Conservation (phyloP, 2,797 vertebrate genomes). For the Ciconia nigra region DNA sequence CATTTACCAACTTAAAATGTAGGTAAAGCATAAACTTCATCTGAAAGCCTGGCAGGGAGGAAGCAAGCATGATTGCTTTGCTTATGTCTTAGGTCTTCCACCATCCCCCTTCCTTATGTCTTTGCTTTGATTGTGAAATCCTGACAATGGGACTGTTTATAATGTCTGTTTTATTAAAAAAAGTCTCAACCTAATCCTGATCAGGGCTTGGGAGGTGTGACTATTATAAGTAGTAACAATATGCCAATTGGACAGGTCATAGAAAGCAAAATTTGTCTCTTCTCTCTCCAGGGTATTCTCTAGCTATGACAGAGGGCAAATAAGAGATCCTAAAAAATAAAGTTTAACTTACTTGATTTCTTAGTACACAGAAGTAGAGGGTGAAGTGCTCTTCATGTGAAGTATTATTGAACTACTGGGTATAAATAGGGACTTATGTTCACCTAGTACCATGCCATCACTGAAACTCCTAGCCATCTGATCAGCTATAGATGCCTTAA, state of each 20-base stretch:
- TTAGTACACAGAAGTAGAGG: not conserved
- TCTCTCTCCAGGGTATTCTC: not conserved
- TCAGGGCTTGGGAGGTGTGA: not conserved
- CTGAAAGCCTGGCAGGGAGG: not conserved
- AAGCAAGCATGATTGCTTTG: not conserved
- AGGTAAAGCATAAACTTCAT: not conserved
- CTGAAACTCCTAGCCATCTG: not conserved
- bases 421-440: slow-evolving; percentile 23
- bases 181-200: not conserved
- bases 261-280: not conserved
- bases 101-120: not conserved
- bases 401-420: slow-evolving; percentile 19
- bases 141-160: not conserved
- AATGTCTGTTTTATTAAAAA: not conserved
- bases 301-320: not conserved
- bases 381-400: not conserved
- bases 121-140: not conserved
- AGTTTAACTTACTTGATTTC: not conserved
- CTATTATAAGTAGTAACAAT: accelerated
- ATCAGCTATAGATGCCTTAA: not conserved
- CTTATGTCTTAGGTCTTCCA: not conserved
- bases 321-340: not conserved
- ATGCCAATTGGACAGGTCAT: not conserved
- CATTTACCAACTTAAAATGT: not conserved
- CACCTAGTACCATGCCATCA: not conserved